Evolutionary conservation across 2,888 invertebrate species (phyloP), one percentile per base, ranked within the genome.

Genomic region (Lasioglossum morio): DNA sequence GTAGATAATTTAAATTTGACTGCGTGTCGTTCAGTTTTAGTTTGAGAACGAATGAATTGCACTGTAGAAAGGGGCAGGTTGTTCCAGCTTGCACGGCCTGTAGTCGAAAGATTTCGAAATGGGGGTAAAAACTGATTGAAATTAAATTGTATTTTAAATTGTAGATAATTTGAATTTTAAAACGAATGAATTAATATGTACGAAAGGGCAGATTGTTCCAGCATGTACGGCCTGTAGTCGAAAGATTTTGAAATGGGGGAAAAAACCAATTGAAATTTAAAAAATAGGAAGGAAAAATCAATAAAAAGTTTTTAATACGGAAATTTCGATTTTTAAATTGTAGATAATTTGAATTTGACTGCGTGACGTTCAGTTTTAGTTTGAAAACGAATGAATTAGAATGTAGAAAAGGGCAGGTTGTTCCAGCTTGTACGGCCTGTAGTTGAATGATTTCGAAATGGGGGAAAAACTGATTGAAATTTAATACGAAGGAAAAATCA

Each of bases 401-500:
- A 70, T n/a, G n/a, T n/a, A n/a, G n/a, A n/a, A 70, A 70, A 70
- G 14, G 70, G n/a, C 7, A 70, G 63, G n/a, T 5, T n/a, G 40
- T 23, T 2, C 30, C 30, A 14, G 37, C 40, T 70, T 40, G 14
- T 40, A 34, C 34, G 34, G 34, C 34, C 34, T 34, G 34, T 2
- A 70, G 27, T n/a, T 40, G 14, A 23, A 19, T 27, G 4, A 40
- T 14, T 40, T n/a, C 5, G 0, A 70, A 75, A 77, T 72, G 23
- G 12, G 43, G 23, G 16, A 48, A 78, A 72, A 77, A 79, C 81
- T 79, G 72, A 87, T 84, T 85, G 46, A 85, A 86, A 87, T 48
- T 66, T 73, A 82, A 84, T 74, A 81, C 75, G 82, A 80, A 79
- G 77, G 77, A 87, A 85, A 89, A 92, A 87, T 93, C 92, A 92